Conservation (phyloP, 2,888 invertebrate genomes). For the Aradus depressus region DNA sequence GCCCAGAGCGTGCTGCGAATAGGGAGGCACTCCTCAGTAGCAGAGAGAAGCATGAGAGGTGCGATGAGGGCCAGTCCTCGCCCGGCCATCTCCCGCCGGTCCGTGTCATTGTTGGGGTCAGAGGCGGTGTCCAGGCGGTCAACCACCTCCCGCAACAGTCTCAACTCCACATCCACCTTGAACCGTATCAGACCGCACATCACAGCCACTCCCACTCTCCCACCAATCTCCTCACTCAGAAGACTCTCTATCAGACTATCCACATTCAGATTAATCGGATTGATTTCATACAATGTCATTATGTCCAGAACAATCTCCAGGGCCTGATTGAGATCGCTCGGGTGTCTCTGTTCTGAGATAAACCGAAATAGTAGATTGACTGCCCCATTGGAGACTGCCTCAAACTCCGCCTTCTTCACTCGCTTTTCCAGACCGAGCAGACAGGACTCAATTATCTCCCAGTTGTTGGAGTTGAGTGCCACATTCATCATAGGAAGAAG, state of each 20-base stretch:
- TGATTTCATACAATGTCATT: slow-evolving; percentile 9
- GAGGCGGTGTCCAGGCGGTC: not conserved
- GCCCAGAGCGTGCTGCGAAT: slow-evolving; percentile 33
- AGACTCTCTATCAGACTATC: slow-evolving; percentile 11
- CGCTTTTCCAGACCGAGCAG: slow-evolving; percentile 12
- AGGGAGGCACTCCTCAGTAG: slow-evolving; percentile 5
- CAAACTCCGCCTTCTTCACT: slow-evolving; percentile 19
- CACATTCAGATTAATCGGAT: slow-evolving; percentile 9
- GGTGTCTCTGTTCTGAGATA: not conserved
- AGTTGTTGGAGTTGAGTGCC: slow-evolving; percentile 12
- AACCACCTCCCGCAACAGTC: slow-evolving; percentile 4
- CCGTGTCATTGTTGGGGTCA: not conserved
- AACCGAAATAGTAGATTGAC: slow-evolving; percentile 13
- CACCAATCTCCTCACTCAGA: slow-evolving; percentile 4
- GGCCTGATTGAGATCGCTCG: slow-evolving; percentile 6
- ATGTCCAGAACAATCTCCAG: slow-evolving; percentile 15
- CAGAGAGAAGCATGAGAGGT: slow-evolving; percentile 3
- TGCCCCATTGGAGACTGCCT: slow-evolving; percentile 20
- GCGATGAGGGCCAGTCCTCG: slow-evolving; percentile 14
- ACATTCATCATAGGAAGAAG: slow-evolving; percentile 15
- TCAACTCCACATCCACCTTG: slow-evolving; percentile 4
- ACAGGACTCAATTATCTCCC: slow-evolving; percentile 20
- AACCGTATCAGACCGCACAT: slow-evolving; percentile 12
- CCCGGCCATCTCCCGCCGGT: slow-evolving; percentile 6
- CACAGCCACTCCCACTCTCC: slow-evolving; percentile 9